Percentiles rank a stretch among this genome's conserved stretches.
Evolutionary conservation across 2,113 vertebrate species (phyloP).

Genomic region (Elgaria multicarinata): DNA sequence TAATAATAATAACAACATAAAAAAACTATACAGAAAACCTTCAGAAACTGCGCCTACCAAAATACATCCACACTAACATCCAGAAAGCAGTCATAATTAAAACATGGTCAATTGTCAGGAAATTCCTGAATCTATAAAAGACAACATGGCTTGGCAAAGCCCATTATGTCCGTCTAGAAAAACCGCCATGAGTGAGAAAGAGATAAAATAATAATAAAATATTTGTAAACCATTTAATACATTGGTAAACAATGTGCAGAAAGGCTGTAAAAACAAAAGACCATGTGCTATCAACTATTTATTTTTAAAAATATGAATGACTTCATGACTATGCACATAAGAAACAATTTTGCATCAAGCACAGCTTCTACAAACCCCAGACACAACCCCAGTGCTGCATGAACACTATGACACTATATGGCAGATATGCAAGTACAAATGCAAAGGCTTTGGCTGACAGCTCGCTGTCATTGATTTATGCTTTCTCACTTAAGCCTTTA

Average conservation of each 20-base stretch:
- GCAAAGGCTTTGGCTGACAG: neutral
- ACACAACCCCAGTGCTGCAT: conserved; percentile 4
- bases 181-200: too few relatives aligned
- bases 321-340: conserved; percentile 11
- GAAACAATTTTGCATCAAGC: conserved; percentile 23
- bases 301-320: neutral
- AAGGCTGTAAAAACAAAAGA: neutral
- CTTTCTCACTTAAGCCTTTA: conserved; percentile 67
- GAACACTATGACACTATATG: neutral
- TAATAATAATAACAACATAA: neutral
- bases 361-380: neutral
- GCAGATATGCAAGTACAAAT: neutral
- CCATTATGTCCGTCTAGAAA: too few relatives aligned
- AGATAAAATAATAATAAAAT: neutral
- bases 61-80: too few relatives aligned
- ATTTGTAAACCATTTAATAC: neutral
- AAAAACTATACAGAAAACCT: too few relatives aligned
- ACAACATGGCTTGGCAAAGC: too few relatives aligned
- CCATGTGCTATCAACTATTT: neutral
- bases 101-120: too few relatives aligned
- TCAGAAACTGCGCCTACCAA: too few relatives aligned
- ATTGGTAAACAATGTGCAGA: neutral
- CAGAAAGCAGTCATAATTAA: too few relatives aligned
- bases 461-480: conserved; percentile 54
- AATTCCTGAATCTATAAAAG: too few relatives aligned